Conservation (phyloP, 2,113 vertebrate species). For the Cyprinodon brontotheroides region DNA sequence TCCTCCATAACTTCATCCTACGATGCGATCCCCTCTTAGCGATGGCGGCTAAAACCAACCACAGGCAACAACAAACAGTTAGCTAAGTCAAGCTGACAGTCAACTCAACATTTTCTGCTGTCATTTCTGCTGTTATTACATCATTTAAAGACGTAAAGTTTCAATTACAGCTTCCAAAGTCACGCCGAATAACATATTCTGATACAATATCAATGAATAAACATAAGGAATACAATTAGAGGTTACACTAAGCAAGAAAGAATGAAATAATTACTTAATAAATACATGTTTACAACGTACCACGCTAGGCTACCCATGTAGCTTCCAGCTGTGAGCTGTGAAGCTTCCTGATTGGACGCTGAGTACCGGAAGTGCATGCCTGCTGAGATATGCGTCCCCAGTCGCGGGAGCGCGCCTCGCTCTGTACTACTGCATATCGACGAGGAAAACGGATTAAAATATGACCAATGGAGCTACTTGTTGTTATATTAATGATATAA, state of each 20-base stretch:
- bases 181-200: background rate
- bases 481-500: no score
- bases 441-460: no score
- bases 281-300: background rate
- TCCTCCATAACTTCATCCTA: constrained; percentile 88
- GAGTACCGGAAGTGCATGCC: no score
- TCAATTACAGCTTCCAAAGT: background rate
- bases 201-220: background rate
- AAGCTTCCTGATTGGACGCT: constrained; percentile 64
- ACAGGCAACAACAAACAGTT: no score
- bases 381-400: no score
- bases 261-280: background rate
- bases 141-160: background rate
- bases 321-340: constrained; percentile 5
- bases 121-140: background rate
- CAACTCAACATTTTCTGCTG: constrained; percentile 16
- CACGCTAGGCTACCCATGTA: constrained; percentile 2
- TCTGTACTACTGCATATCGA: no score
- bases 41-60: background rate
- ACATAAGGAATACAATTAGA: accelerated
- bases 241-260: accelerated
- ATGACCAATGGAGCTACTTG: no score
- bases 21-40: background rate
- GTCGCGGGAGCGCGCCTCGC: no score
- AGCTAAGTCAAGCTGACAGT: background rate